These are phyloP conservation scores for Ctenicera cuprea DNA, from an alignment of 2,888 invertebrate genomes.

Conservation along the genomic window DNA sequence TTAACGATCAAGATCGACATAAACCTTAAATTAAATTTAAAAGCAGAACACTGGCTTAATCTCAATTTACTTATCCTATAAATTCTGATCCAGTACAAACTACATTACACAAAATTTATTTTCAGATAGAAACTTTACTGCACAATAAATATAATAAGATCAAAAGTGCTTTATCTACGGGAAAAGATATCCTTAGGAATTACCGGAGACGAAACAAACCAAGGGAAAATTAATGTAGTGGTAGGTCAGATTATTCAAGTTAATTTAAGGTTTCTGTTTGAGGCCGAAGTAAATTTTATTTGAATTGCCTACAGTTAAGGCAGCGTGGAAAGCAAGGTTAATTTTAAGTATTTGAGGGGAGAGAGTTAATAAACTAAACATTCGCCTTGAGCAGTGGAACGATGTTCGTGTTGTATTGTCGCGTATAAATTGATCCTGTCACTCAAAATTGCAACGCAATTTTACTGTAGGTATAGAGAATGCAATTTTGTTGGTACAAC, in stretches of 20 bases:
- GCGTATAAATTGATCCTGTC: too few relatives aligned
- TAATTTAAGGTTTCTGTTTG: slow-evolving; percentile 36
- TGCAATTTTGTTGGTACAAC: too few relatives aligned
- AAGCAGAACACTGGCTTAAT: too few relatives aligned
- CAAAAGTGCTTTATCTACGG: background rate
- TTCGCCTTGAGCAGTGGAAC: too few relatives aligned
- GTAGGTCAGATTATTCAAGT: slow-evolving; percentile 38
- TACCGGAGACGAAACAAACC: slow-evolving; percentile 20
- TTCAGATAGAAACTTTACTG: background rate
- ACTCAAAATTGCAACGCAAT: too few relatives aligned
- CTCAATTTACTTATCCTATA: too few relatives aligned
- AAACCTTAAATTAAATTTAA: too few relatives aligned
- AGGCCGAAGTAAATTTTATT: slow-evolving; percentile 37
- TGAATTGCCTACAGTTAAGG: slow-evolving; percentile 20
- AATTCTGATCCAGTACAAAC: too few relatives aligned
- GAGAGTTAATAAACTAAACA: slow-evolving; percentile 21
- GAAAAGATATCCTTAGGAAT: background rate
- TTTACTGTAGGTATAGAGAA: too few relatives aligned
- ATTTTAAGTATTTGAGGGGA: slow-evolving; percentile 14
- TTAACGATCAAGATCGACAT: too few relatives aligned
- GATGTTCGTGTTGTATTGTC: too few relatives aligned
- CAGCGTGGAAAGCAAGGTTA: slow-evolving; percentile 25
- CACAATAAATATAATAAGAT: slow-evolving; percentile 1
- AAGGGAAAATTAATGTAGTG: slow-evolving; percentile 33
- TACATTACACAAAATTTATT: too few relatives aligned